A percentile compares a stretch with the other conserved stretches of the same genome.
Conservation (phyloP, 2,113 vertebrate genomes). For the Acanthisitta chloris region DNA sequence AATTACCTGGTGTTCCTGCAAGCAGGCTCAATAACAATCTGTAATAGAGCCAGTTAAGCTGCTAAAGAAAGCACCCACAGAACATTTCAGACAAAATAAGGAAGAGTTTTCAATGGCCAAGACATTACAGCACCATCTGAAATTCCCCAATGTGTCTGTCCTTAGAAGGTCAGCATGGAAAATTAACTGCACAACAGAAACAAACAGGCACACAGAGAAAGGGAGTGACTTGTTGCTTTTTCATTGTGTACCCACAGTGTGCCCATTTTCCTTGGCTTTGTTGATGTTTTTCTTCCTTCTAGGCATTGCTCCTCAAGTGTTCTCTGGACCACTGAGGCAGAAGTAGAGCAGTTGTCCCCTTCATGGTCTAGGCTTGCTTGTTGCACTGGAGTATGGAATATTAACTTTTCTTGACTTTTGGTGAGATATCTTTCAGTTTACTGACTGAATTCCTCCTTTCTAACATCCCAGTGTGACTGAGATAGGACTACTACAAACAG, state of each 20-base stretch:
- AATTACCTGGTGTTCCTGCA: slow-evolving; percentile 12
- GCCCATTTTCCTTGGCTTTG: slow-evolving; percentile 14
- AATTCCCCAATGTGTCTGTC: slow-evolving; percentile 9
- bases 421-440: not conserved
- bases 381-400: not conserved
- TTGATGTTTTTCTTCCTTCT: not conserved
- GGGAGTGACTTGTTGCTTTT: not conserved
- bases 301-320: not conserved
- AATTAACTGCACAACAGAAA: not conserved
- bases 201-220: not conserved
- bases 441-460: not conserved
- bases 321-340: not conserved
- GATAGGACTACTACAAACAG: not conserved
- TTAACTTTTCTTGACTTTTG: not conserved
- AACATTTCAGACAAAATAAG: slow-evolving; percentile 61
- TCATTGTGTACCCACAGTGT: not conserved
- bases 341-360: not conserved
- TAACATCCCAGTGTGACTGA: not conserved
- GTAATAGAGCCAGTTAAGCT: not conserved
- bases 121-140: slow-evolving; percentile 62
- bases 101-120: slow-evolving; percentile 46
- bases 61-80: slow-evolving; percentile 39
- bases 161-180: not conserved
- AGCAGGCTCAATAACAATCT: not conserved
- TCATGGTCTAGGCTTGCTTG: rapidly evolving